phyloP scores from a whole-genome alignment of 2,888 invertebrate species.

The Lepetodrilus schrolli region DNA sequence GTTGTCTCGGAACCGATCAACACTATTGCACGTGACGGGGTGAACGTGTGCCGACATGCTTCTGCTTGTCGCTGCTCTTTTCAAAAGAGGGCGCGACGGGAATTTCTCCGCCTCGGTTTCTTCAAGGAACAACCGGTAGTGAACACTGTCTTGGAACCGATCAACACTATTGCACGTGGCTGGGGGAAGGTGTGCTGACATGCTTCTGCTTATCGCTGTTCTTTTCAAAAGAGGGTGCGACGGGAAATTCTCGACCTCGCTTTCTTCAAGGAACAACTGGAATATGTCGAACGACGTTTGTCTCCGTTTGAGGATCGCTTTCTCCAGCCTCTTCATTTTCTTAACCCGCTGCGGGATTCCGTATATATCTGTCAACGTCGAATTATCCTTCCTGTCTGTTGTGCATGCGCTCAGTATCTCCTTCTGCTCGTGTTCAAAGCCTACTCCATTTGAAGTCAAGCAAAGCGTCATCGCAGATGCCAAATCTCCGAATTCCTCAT shows the following conservation, averaged over 20 bases:
- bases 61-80: not conserved
- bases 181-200: not conserved
- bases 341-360: constrained; percentile 23
- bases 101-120: no score
- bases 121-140: no score
- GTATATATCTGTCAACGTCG: not conserved
- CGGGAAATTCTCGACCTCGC: not conserved
- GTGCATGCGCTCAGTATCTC: not conserved
- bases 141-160: not conserved
- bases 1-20: not conserved
- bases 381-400: not conserved
- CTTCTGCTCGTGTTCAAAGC: no score
- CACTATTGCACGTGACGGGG: no score
- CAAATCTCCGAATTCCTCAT: not conserved
- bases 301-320: constrained; percentile 32
- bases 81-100: not conserved
- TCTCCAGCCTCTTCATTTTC: constrained; percentile 34
- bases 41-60: not conserved
- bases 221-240: not conserved
- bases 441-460: no score
- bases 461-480: not conserved
- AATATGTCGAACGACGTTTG: constrained; percentile 23
- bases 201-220: not conserved
- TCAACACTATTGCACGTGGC: no score
- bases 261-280: not conserved